Conservation (phyloP, 64 coral and sea anemone genomes). For the Stichodactyla mertensii region DNA sequence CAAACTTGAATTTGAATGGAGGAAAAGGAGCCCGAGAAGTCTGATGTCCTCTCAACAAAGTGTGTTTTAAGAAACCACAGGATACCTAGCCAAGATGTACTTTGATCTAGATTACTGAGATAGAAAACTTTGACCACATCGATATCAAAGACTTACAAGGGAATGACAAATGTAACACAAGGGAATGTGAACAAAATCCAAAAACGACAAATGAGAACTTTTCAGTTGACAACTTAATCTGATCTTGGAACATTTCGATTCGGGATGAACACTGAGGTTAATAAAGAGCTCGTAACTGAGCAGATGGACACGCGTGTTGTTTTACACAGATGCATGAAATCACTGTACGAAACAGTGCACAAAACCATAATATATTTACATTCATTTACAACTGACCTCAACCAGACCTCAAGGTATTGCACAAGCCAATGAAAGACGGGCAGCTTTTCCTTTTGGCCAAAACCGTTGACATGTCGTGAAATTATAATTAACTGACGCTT, state of each 20-base stretch:
- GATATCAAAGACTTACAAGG: neutral
- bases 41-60: neutral
- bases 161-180: neutral
- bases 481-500: slow-evolving; percentile 5
- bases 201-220: neutral
- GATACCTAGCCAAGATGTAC: neutral
- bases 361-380: slow-evolving; percentile 18
- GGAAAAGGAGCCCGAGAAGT: neutral
- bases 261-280: neutral
- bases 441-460: neutral
- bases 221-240: neutral
- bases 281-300: neutral
- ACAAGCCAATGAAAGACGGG: neutral
- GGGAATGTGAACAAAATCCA: neutral
- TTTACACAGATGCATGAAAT: slow-evolving; percentile 24
- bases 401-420: neutral
- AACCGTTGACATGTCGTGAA: slow-evolving; percentile 4
- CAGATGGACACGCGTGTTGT: neutral
- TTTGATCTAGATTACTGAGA: neutral
- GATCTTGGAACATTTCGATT: neutral
- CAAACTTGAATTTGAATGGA: neutral
- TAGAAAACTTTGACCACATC: slow-evolving; percentile 3
- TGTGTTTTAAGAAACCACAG: neutral
- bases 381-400: neutral
- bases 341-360: neutral